Evolutionary conservation across 2,888 invertebrate genomes (phyloP).

Genomic region (Drosophila atripex): DNA sequence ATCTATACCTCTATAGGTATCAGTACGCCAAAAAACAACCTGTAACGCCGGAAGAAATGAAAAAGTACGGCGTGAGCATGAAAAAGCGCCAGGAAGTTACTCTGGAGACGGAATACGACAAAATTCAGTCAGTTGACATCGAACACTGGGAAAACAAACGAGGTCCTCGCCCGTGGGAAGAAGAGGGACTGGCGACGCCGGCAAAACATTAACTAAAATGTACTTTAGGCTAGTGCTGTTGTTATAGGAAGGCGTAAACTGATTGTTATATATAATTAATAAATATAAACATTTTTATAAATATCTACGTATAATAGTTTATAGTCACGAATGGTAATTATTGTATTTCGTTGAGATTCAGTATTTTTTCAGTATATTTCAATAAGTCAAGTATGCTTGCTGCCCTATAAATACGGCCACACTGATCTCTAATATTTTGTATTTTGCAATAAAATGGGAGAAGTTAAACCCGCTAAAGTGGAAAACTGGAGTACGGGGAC

Average conservation of each 20-base stretch:
- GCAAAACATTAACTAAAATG: constrained; percentile 43
- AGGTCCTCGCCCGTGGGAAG: constrained; percentile 94
- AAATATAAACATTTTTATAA: constrained; percentile 3
- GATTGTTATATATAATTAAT: constrained; percentile 32
- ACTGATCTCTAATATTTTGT: constrained; percentile 25
- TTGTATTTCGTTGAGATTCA: neutral
- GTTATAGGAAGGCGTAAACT: constrained; percentile 16
- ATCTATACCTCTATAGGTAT: constrained; percentile 83
- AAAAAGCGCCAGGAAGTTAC: constrained; percentile 88
- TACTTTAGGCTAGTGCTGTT: constrained; percentile 19
- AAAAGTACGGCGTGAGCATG: constrained; percentile 88
- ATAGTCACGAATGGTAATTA: neutral
- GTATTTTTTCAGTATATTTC: constrained; percentile 4
- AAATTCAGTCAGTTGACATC: constrained; percentile 89
- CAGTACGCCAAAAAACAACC: constrained; percentile 86
- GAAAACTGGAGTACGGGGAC: constrained; percentile 50
- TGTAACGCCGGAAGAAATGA: constrained; percentile 87
- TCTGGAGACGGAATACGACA: constrained; percentile 90
- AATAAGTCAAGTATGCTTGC: neutral
- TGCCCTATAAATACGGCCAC: constrained; percentile 62
- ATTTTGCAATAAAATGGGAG: constrained; percentile 67
- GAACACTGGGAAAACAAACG: constrained; percentile 94
- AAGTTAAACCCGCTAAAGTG: constrained; percentile 63
- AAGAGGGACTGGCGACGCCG: constrained; percentile 60
- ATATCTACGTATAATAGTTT: neutral